A percentile compares a stretch with the other conserved stretches of the same genome.
Evolutionary conservation across 2,888 invertebrate species (phyloP).

Genomic region (Diogma glabrata): DNA sequence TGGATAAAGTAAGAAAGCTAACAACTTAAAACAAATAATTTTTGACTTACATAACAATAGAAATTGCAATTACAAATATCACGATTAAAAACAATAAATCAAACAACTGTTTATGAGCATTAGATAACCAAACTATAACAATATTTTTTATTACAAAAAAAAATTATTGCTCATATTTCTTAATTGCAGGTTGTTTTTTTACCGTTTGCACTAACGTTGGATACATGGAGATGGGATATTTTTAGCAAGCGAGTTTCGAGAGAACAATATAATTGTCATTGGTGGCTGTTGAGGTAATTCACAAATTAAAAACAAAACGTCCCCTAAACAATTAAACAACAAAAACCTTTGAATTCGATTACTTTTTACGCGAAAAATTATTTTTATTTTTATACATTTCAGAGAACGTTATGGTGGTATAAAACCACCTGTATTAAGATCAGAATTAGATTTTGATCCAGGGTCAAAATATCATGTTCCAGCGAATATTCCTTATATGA

Average conservation of each 20-base stretch:
- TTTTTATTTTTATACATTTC: no score
- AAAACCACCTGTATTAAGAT: conserved; percentile 73
- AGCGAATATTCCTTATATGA: conserved; percentile 79
- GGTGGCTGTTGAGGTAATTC: conserved; percentile 67
- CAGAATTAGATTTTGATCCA: conserved; percentile 82
- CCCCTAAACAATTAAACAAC: no score
- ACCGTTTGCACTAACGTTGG: conserved; percentile 73
- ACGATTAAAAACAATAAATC: no score
- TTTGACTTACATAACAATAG: no score
- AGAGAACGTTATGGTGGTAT: conserved; percentile 77
- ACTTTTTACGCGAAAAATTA: no score
- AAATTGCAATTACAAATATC: no score
- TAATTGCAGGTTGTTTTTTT: conserved; percentile 44
- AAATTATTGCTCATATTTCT: not conserved
- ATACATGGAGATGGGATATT: conserved; percentile 78
- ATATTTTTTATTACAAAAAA: no score
- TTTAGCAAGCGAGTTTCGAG: conserved; percentile 62
- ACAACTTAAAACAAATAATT: no score
- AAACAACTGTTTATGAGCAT: no score
- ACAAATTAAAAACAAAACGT: not conserved
- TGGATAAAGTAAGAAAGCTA: conserved; percentile 54
- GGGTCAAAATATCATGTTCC: conserved; percentile 89
- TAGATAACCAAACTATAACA: no score
- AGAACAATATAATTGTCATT: conserved; percentile 75
- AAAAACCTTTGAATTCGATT: no score